Base-by-base conservation (phyloP, 2,113 vertebrate species). In the Tamias sibiricus region DNA sequence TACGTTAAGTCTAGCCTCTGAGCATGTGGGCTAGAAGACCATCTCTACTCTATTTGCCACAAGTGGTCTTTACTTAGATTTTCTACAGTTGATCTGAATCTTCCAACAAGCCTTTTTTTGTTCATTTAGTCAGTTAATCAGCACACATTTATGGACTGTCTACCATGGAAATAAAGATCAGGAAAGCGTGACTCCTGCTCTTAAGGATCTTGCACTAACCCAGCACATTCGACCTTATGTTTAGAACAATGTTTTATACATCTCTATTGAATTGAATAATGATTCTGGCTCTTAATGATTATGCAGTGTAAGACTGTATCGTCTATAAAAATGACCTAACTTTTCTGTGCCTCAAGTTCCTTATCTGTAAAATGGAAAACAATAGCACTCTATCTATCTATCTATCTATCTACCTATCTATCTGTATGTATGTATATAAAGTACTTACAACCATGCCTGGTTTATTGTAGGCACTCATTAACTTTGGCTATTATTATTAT, bases 101-200 rank as follows among this genome's bases (percentile, higher is more conserved):
- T 44, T 71, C 47, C 62, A 82, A 2, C 2, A 76, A 84, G 13
- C 14, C 40, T 83, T 85, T 62, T 62, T 30, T 75, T 14, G 74
- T 64, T 62, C 17, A 16, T 74, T 82, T 32, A 79, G 35, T 75
- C 24, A 26, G 17, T 59, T 42, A 84, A 59, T 87, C 35, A 44
- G 32, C 69, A 84, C 37, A 83, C 1, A 13, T 49, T 44, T 82
- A 82, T 54, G 16, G 9, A 57, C 24, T 64, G 6, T 74, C 35
- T 69, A 40, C 26, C 49, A 62, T 79, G 68, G 69, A 94, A 89
- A 89, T 66, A 74, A 79, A 97, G 12, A 59, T 47, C 80, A 83
- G 17, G n/a, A 71, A 52, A 62, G 30, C 68, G 22, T 11, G 16
- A 54, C 59, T 97, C 35, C 42, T 91, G 35, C 28, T 69, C 4